phyloP scores from a whole-genome alignment of 2,113 vertebrate genomes.

The Entelurus aequoreus region DNA sequence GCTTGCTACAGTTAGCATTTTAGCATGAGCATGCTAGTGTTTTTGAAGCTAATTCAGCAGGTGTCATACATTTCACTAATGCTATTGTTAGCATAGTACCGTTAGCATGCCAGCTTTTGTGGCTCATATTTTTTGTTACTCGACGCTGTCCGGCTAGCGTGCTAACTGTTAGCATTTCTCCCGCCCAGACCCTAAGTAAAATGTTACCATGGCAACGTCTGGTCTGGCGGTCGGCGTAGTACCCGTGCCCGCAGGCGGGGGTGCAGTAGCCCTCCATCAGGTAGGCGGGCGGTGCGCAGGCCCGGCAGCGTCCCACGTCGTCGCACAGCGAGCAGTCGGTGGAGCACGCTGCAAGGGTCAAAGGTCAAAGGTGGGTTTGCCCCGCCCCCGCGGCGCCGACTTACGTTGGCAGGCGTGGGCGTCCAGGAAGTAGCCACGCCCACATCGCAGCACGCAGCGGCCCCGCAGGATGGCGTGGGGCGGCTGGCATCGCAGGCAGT shows the following conservation, averaged over 20 bases:
- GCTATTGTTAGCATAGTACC: too few relatives aligned
- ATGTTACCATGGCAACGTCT: constrained; percentile 78
- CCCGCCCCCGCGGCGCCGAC: neutral
- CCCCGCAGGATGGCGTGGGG: constrained; percentile 69
- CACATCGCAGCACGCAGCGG: constrained; percentile 77
- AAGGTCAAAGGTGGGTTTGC: too few relatives aligned
- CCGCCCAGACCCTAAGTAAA: neutral
- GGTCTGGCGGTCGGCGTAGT: constrained; percentile 66
- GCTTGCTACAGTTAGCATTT: too few relatives aligned
- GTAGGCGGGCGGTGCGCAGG: constrained; percentile 70
- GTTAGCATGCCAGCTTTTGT: too few relatives aligned
- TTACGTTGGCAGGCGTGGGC: constrained; percentile 74
- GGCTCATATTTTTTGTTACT: too few relatives aligned
- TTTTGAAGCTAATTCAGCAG: too few relatives aligned
- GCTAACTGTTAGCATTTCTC: too few relatives aligned
- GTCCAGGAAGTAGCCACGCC: constrained; percentile 68
- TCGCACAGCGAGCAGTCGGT: constrained; percentile 79
- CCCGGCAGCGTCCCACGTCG: constrained; percentile 61
- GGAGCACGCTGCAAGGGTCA: constrained; percentile 74
- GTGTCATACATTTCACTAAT: too few relatives aligned
- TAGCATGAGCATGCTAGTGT: too few relatives aligned
- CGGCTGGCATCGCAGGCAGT: constrained; percentile 74
- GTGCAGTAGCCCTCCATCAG: constrained; percentile 78
- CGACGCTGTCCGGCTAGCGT: too few relatives aligned
- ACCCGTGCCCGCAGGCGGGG: constrained; percentile 77